Evolutionary conservation across 2,888 invertebrate genomes (phyloP).

Genomic region (Drosophila mulleri): DNA sequence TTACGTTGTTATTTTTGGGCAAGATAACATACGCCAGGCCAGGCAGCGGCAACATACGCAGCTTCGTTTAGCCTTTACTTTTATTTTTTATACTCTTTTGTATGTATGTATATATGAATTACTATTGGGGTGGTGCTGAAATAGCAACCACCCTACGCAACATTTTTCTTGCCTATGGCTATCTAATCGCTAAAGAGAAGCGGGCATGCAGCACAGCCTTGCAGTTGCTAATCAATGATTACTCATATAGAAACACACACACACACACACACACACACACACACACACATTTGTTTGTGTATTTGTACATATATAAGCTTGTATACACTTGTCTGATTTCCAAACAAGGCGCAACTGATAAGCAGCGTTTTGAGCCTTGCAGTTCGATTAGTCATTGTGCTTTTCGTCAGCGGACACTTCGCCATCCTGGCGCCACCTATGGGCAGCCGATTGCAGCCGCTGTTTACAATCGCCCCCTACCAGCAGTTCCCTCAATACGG

Average conservation of each 20-base stretch:
- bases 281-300: neutral
- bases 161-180: slow-evolving; percentile 20
- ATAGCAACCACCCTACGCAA: slow-evolving; percentile 26
- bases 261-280: neutral
- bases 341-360: slow-evolving; percentile 68
- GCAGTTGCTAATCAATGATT: slow-evolving; percentile 73
- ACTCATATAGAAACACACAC: slow-evolving; percentile 51
- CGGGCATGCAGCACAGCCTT: slow-evolving; percentile 23
- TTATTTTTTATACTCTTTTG: neutral
- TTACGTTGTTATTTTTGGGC: slow-evolving; percentile 77
- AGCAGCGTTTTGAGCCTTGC: slow-evolving; percentile 51
- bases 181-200: slow-evolving; percentile 40
- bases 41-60: slow-evolving; percentile 49
- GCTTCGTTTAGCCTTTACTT: slow-evolving; percentile 20
- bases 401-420: slow-evolving; percentile 39
- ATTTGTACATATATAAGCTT: slow-evolving; percentile 25
- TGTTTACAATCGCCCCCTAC: slow-evolving; percentile 19
- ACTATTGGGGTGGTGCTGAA: slow-evolving; percentile 6
- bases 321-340: slow-evolving; percentile 75
- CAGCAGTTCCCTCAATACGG: slow-evolving; percentile 5
- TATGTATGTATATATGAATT: neutral
- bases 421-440: slow-evolving; percentile 29
- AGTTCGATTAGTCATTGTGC: slow-evolving; percentile 49
- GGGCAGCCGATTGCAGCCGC: neutral
- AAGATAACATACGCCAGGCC: slow-evolving; percentile 55